Percentiles rank a stretch among this genome's conserved stretches.
phyloP scores from a whole-genome alignment of 2,888 invertebrate genomes.

The Cephus pulcher region DNA sequence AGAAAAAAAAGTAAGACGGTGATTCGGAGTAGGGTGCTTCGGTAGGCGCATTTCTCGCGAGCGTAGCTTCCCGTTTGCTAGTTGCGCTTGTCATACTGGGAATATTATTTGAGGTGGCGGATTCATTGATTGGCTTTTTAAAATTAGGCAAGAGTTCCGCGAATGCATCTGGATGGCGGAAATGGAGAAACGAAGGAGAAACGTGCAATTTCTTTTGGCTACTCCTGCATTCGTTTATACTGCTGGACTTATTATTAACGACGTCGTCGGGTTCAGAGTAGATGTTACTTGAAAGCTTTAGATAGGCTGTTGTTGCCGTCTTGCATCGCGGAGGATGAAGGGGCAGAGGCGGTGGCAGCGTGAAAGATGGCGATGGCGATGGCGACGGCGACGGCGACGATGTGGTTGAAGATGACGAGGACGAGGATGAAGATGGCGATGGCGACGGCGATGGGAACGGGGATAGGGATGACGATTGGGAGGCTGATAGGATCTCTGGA shows the following conservation, averaged over 20 bases:
- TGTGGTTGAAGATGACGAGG: not conserved
- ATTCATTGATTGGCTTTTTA: not conserved
- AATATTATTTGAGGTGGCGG: not conserved
- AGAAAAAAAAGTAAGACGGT: constrained; percentile 52
- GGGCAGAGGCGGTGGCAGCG: constrained; percentile 76
- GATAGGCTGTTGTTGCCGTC: constrained; percentile 68
- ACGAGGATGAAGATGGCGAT: not conserved
- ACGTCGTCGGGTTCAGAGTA: constrained; percentile 67
- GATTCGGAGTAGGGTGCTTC: not conserved
- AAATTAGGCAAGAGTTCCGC: not conserved
- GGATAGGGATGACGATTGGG: not conserved
- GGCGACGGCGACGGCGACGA: not conserved
- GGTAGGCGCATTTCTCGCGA: constrained; percentile 40
- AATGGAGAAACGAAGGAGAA: not conserved
- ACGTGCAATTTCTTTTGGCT: constrained; percentile 21
- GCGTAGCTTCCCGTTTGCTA: constrained; percentile 21
- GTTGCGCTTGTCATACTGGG: not conserved
- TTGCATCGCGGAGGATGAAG: constrained; percentile 77
- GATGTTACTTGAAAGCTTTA: constrained; percentile 72
- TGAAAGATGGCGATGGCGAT: not conserved
- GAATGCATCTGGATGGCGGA: not conserved
- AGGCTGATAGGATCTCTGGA: constrained; percentile 43
- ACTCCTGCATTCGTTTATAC: constrained; percentile 44
- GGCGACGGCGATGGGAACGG: not conserved
- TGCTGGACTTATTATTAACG: not conserved